A percentile compares a stretch with the other conserved stretches of the same genome.
Conservation (phyloP, 1,140 invertebrate species). For the Hyposmocoma kahamanoa region DNA sequence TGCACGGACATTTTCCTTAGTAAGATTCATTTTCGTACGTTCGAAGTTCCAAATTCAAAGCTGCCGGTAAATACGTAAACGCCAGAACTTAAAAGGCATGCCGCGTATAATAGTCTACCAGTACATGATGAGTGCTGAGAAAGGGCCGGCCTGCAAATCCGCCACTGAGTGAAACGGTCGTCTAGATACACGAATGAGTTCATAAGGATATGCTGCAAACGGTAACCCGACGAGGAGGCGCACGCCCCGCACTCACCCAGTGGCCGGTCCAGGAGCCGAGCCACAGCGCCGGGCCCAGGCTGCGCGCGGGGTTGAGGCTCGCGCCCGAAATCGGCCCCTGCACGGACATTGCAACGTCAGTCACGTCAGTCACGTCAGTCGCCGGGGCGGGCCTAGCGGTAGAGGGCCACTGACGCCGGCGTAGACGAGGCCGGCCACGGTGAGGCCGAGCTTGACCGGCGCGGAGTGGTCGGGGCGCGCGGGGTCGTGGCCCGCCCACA, state of each 20-base stretch:
- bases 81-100: no score
- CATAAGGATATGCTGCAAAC: no score
- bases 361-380: background rate
- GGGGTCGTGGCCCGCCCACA: constrained; percentile 32
- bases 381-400: background rate
- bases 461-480: constrained; percentile 32
- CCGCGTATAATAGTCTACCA: no score
- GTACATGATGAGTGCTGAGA: no score
- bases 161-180: no score
- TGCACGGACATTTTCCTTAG: no score
- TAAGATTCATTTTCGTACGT: no score
- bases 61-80: no score
- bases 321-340: constrained; percentile 86
- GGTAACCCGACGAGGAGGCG: no score
- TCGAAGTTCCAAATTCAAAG: no score
- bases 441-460: constrained; percentile 48
- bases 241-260: constrained; percentile 84
- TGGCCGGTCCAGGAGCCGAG: constrained; percentile 81
- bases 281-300: constrained; percentile 88
- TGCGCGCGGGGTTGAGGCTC: constrained; percentile 91
- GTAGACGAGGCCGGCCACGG: constrained; percentile 48
- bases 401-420: constrained; percentile 29
- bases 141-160: no score
- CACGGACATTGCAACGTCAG: constrained; percentile 10
- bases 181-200: no score